These are phyloP conservation scores for Isurus oxyrinchus DNA, from an alignment of 2,113 vertebrate species.

Conservation along the genomic window DNA sequence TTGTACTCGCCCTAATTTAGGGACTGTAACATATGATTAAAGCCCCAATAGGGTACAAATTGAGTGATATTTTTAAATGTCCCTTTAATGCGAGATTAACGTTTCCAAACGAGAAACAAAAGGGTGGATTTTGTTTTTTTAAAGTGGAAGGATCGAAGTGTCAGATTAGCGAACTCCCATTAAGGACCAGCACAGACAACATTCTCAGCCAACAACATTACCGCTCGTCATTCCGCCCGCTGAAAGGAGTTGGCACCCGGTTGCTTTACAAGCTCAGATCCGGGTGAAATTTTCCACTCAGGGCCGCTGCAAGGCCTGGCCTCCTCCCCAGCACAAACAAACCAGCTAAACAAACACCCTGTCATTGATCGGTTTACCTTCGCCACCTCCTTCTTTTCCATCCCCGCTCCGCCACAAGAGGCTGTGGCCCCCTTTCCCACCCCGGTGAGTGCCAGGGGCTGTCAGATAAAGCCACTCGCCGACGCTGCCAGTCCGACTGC, in stretches of 20 bases:
- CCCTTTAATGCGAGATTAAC: no score
- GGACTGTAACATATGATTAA: neutral
- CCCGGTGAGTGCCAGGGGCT: neutral
- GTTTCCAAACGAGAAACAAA: neutral
- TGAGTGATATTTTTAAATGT: neutral
- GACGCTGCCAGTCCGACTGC: neutral
- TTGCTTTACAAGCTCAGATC: neutral
- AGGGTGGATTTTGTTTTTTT: neutral
- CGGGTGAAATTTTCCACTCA: neutral
- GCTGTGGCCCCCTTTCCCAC: neutral
- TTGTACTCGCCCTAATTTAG: neutral
- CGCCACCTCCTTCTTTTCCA: conserved; percentile 13
- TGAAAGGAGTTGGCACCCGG: neutral
- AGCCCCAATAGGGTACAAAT: neutral
- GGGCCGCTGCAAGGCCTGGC: neutral
- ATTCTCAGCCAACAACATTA: neutral
- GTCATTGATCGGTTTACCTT: neutral
- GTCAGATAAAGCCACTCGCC: neutral
- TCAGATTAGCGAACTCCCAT: neutral
- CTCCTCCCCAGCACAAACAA: neutral
- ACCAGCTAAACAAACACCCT: neutral
- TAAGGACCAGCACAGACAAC: neutral
- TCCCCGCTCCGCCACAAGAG: neutral
- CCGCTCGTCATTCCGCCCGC: neutral
- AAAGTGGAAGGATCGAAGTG: neutral